These are phyloP conservation scores for Dromiciops gliroides DNA, from an alignment of 2,113 vertebrate species.

Conservation along the genomic window DNA sequence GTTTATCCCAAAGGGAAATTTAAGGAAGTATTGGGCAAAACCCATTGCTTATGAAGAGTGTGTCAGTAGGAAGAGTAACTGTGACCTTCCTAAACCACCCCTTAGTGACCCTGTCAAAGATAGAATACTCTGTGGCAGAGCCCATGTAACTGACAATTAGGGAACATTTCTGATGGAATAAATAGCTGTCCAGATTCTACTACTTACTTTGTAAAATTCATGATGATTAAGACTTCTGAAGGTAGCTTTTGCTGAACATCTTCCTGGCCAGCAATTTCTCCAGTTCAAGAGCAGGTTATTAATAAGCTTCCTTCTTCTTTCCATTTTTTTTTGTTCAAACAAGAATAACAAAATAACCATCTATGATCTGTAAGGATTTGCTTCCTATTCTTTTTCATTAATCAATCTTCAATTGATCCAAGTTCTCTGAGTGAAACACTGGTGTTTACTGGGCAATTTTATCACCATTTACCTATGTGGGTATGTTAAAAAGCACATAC, in stretches of 20 bases:
- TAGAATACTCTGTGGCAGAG: not conserved
- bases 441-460: not conserved
- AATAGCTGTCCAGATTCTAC: not conserved
- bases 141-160: not conserved
- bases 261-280: rapidly evolving
- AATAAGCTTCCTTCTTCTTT: rapidly evolving
- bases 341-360: not conserved
- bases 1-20: not conserved
- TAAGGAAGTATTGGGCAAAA: not conserved
- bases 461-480: not conserved
- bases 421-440: not conserved
- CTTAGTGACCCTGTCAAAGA: not conserved
- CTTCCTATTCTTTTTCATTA: not conserved
- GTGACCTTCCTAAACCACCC: not conserved
- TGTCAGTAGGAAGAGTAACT: not conserved
- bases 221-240: not conserved
- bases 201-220: not conserved
- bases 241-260: slow-evolving; percentile 19
- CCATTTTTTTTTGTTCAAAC: not conserved
- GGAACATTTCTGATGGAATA: not conserved
- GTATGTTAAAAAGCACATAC: not conserved
- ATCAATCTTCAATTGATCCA: not conserved
- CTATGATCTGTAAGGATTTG: not conserved
- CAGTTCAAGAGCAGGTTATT: slow-evolving; percentile 29
- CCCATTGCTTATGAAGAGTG: not conserved